Evolutionary conservation across 2,888 invertebrate species (phyloP).

Genomic region (Eudemis profundana): DNA sequence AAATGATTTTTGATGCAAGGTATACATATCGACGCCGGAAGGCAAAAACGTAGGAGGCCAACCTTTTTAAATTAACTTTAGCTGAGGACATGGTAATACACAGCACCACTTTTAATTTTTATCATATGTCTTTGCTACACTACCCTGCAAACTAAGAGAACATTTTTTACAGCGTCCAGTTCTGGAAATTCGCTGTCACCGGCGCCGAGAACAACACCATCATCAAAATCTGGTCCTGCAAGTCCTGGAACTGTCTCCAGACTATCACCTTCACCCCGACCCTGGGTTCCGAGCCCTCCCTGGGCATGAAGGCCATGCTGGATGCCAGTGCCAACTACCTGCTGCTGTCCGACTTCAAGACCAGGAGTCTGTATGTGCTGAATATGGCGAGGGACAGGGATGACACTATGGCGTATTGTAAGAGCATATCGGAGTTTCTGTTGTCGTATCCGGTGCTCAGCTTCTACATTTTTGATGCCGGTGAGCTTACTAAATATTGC

Average conservation of each 20-base stretch:
- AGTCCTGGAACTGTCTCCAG: slow-evolving; percentile 97
- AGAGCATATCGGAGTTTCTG: slow-evolving; percentile 93
- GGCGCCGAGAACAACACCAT: slow-evolving; percentile 95
- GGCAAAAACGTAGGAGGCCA: too few relatives aligned
- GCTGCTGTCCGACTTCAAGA: slow-evolving; percentile 94
- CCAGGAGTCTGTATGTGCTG: slow-evolving; percentile 93
- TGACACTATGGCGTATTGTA: slow-evolving; percentile 87
- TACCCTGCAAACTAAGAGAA: too few relatives aligned
- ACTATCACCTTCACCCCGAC: slow-evolving; percentile 89
- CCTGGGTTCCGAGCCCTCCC: slow-evolving; percentile 59
- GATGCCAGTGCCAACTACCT: slow-evolving; percentile 95
- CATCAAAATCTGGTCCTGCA: slow-evolving; percentile 97
- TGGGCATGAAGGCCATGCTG: slow-evolving; percentile 90
- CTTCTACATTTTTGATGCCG: slow-evolving; percentile 94
- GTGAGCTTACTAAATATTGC: too few relatives aligned
- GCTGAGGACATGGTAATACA: too few relatives aligned
- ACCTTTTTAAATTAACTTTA: too few relatives aligned
- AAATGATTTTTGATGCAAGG: too few relatives aligned
- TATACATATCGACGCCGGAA: too few relatives aligned
- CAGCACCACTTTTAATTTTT: too few relatives aligned
- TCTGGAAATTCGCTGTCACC: slow-evolving; percentile 98
- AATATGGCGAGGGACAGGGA: slow-evolving; percentile 83
- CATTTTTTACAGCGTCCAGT: slow-evolving; percentile 79
- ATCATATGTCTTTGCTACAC: too few relatives aligned
- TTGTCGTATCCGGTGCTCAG: slow-evolving; percentile 95